Percentiles rank a stretch among this genome's conserved stretches.
phyloP scores from a whole-genome alignment of 2,797 vertebrate genomes.

The Phrynocephalus forsythii region DNA sequence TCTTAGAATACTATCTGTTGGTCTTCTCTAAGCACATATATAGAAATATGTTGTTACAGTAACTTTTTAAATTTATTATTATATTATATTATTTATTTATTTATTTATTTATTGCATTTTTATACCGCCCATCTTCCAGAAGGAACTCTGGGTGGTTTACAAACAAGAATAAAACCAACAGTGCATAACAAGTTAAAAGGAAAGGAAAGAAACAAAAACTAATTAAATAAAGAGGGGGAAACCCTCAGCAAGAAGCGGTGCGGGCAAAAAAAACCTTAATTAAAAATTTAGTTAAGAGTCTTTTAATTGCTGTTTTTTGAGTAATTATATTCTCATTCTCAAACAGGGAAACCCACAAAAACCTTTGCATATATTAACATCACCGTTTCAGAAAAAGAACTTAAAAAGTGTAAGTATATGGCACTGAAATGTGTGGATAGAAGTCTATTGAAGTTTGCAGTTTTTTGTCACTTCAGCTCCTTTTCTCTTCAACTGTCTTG shows the following conservation, averaged over 20 bases:
- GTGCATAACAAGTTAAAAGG: too few species aligned
- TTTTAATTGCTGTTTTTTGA: conserved; percentile 16
- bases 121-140: too few species aligned
- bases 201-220: too few species aligned
- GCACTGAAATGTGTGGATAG: background rate
- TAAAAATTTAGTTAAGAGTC: background rate
- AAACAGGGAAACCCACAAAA: conserved; percentile 87
- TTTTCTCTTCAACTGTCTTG: background rate
- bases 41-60: background rate
- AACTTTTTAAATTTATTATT: background rate
- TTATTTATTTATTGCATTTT: too few species aligned
- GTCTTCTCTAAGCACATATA: background rate
- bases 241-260: too few species aligned
- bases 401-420: conserved; percentile 87
- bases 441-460: background rate
- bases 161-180: too few species aligned
- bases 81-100: too few species aligned
- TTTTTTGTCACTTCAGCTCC: too few species aligned
- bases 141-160: too few species aligned
- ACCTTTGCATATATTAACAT: conserved; percentile 92
- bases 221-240: too few species aligned
- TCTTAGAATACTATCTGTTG: background rate
- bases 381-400: conserved; percentile 83
- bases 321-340: conserved; percentile 24
- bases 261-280: too few species aligned